Evolutionary conservation across 2,888 invertebrate genomes (phyloP).

Genomic region (Cephus nigrinus): DNA sequence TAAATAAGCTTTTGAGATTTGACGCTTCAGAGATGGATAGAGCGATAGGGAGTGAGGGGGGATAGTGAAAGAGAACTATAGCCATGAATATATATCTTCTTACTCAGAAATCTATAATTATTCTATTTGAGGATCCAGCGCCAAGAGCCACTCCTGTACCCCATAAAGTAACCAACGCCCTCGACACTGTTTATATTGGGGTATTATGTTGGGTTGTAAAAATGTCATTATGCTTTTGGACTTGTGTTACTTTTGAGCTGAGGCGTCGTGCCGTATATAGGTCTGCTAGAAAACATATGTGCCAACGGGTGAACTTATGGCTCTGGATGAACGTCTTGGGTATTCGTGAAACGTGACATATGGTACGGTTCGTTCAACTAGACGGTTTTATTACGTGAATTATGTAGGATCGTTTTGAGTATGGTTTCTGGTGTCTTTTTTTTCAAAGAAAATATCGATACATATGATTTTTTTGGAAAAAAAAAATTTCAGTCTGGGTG

Average conservation of each 20-base stretch:
- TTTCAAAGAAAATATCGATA: background rate
- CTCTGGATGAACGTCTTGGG: background rate
- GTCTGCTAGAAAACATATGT: background rate
- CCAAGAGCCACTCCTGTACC: slow-evolving; percentile 1
- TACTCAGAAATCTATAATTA: background rate
- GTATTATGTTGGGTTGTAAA: slow-evolving; percentile 3
- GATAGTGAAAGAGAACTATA: background rate
- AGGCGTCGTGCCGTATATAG: background rate
- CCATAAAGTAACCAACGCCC: background rate
- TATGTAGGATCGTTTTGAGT: background rate
- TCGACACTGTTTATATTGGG: slow-evolving; percentile 1
- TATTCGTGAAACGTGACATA: background rate
- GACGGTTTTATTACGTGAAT: background rate
- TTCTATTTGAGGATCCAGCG: slow-evolving; percentile 2
- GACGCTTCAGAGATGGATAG: background rate
- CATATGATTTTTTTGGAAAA: background rate
- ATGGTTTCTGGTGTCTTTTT: background rate
- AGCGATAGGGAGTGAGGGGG: background rate
- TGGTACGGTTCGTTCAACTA: background rate
- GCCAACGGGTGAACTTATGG: background rate
- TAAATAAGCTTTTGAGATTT: background rate
- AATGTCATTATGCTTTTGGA: background rate
- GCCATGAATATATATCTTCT: background rate
- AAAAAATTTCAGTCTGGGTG: background rate
- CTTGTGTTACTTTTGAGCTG: background rate